phyloP scores from a whole-genome alignment of 2,113 vertebrate genomes.

The human region GRCh38 chr5:63838501-63839000 shows the following conservation, averaged over 20 bases:
- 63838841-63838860: background rate
- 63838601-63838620: background rate
- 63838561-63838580: background rate
- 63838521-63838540: background rate
- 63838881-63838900: background rate
- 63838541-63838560: background rate
- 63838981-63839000: background rate
- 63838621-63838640: background rate
- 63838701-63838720: background rate
- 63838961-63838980: background rate
- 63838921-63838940: background rate
- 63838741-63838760: background rate
- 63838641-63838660: background rate
- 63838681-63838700: background rate
- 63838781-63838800: background rate
- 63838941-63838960: background rate
- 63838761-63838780: background rate
- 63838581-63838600: background rate
- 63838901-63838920: background rate
- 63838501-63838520: background rate
- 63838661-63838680: background rate
- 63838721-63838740: background rate
- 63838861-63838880: background rate
- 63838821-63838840: background rate
- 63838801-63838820: background rate